phyloP scores from a whole-genome alignment of 2,888 invertebrate genomes.

The Scaptomyza reducta region DNA sequence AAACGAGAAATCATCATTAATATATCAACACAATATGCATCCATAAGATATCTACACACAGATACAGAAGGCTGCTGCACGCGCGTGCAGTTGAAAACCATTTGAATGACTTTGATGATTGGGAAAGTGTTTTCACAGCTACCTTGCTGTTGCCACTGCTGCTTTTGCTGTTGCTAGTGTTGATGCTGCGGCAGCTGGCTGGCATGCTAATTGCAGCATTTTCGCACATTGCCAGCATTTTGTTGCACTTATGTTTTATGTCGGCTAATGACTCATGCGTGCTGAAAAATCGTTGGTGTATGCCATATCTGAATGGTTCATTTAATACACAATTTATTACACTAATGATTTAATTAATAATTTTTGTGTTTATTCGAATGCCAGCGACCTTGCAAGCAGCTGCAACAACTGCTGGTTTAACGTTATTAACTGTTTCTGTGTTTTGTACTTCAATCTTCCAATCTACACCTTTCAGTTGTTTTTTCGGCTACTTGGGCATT shows the following conservation, averaged over 20 bases:
- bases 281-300: constrained; percentile 20
- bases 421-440: constrained; percentile 41
- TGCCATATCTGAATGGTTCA: constrained; percentile 35
- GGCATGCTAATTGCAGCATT: constrained; percentile 73
- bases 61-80: constrained; percentile 35
- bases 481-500: constrained; percentile 32
- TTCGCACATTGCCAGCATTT: constrained; percentile 70
- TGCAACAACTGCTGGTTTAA: constrained; percentile 23
- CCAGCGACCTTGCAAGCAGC: constrained; percentile 53
- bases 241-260: constrained; percentile 16
- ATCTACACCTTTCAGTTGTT: constrained; percentile 59
- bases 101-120: constrained; percentile 79
- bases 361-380: constrained; percentile 8
- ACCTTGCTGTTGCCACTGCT: constrained; percentile 28
- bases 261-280: constrained; percentile 62
- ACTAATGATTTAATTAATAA: constrained; percentile 74
- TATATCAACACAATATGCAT: constrained; percentile 74
- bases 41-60: constrained; percentile 35
- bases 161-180: constrained; percentile 13
- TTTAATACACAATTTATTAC: constrained; percentile 66
- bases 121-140: constrained; percentile 76
- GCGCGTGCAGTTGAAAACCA: constrained; percentile 72
- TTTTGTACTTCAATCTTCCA: constrained; percentile 48
- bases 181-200: constrained; percentile 20
- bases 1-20: constrained; percentile 78